These are phyloP conservation scores for Notoglanidium macrostoma DNA, from an alignment of 2,797 vertebrate species.

Conservation along the genomic window DNA sequence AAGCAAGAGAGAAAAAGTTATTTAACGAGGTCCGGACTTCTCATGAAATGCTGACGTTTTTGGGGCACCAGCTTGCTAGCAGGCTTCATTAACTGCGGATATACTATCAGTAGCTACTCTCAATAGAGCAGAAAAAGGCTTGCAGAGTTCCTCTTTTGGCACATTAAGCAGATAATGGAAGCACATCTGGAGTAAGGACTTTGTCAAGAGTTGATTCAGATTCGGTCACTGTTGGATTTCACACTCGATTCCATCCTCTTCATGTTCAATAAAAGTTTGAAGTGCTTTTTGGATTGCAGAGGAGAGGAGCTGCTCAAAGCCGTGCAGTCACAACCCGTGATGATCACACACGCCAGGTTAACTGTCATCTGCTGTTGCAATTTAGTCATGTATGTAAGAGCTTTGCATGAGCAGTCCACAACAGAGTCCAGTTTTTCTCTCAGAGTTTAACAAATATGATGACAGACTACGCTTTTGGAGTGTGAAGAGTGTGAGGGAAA, in stretches of 20 bases:
- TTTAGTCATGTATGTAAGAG: background rate
- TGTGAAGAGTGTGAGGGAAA: background rate
- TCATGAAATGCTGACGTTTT: constrained; percentile 33
- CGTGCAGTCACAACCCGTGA: constrained; percentile 3
- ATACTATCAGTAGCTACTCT: constrained; percentile 31
- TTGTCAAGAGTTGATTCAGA: constrained; percentile 38
- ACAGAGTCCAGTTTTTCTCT: constrained; percentile 3
- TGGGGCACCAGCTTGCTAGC: constrained; percentile 30
- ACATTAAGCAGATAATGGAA: constrained; percentile 32
- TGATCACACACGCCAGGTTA: constrained; percentile 2
- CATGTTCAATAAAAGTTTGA: constrained; percentile 19
- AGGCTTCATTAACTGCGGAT: constrained; percentile 38
- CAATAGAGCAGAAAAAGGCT: background rate
- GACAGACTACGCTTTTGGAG: background rate
- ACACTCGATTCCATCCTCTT: constrained; percentile 8
- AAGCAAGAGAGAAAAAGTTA: constrained; percentile 12
- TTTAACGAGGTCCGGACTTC: constrained; percentile 16
- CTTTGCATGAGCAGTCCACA: background rate
- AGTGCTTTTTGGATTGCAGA: background rate
- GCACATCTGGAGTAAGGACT: constrained; percentile 34
- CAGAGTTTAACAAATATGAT: background rate
- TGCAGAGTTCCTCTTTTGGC: constrained; percentile 8
- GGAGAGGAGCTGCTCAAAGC: background rate
- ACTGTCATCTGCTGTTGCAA: background rate
- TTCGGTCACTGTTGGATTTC: constrained; percentile 19